Conservation (phyloP, 1,140 invertebrate species). For the Drosophila pseudoobscura region DNA sequence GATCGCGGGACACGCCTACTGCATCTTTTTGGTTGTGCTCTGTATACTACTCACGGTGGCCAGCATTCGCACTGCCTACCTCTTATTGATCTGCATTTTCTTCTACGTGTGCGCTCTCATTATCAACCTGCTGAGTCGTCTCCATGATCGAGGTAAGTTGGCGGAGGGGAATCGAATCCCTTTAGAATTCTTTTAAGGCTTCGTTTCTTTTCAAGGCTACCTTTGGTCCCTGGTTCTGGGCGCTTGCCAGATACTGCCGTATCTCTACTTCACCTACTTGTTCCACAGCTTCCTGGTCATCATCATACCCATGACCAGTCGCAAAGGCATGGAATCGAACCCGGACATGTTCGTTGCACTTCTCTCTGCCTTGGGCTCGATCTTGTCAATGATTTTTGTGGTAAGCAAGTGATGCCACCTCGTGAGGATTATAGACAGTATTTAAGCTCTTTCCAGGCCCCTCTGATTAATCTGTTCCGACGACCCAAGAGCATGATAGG, state of each 20-base stretch:
- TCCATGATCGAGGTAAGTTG: conserved; percentile 70
- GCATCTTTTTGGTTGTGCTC: conserved; percentile 52
- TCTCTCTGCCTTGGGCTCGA: conserved; percentile 83
- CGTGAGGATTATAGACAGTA: not conserved
- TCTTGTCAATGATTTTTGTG: conserved; percentile 66
- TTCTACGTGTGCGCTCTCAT: conserved; percentile 65
- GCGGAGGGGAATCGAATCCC: not conserved
- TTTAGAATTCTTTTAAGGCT: not conserved
- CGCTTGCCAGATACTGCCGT: conserved; percentile 69
- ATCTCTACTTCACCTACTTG: conserved; percentile 86
- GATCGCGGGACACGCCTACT: conserved; percentile 67
- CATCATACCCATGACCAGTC: conserved; percentile 88
- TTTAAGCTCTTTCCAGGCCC: conserved; percentile 35
- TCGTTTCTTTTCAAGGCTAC: conserved; percentile 77
- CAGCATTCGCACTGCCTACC: conserved; percentile 64
- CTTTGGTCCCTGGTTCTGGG: conserved; percentile 86
- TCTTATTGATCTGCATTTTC: conserved; percentile 68
- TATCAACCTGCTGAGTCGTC: conserved; percentile 60
- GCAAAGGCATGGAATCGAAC: conserved; percentile 85
- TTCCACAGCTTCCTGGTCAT: conserved; percentile 87
- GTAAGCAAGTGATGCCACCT: conserved; percentile 23
- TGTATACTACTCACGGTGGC: conserved; percentile 54
- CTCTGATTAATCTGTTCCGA: conserved; percentile 63
- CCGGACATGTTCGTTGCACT: conserved; percentile 86
- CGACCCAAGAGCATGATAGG: conserved; percentile 52